Base-by-base conservation (phyloP, 2,113 vertebrate genomes). In the Oenanthe melanoleuca region DNA sequence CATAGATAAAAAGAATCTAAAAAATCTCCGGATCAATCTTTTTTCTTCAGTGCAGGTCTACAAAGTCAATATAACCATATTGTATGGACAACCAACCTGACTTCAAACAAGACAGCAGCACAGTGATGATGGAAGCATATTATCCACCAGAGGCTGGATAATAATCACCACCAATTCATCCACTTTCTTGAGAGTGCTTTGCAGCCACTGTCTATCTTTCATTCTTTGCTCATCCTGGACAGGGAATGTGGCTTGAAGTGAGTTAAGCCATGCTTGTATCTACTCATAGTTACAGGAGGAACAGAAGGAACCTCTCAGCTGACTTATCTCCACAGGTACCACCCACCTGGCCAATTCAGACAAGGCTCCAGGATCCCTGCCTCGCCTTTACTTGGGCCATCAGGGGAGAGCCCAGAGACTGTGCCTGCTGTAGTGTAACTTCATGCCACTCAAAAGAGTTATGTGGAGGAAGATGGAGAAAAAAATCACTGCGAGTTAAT, bases 401-500 rank as follows among this genome's bases (percentile, higher is more conserved):
- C 45, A 65, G 49, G 33, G 40, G 11, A 47, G 17, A 79, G 9
- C 49, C 33, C 74, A 47, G 47, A 47, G 45, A 4, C 33, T 23
- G 26, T 0, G 1, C 24, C 55, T 34, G 67, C 69, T 50, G 38
- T 59, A 33, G 4, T 16, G 0, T 31, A 59, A 59, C 67, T 53
- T 86, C 55, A 6, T 29, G 34, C 47, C 75, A 80, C 38, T 59
- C 44, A 15, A 34, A 80, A 78, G 33, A 65, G 82, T 55, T 0
- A 0, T 15, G 74, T 33, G 38, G 57, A 82, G 34, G 50, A 93
- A 93, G 74, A 66, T 15, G 26, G 50, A 90, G 59, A 5, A 82
- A 88, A 70, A 94, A 71, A 59, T 44, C 47, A 63, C 66, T 1
- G 2, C 66, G 85, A 94, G 94, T 95, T 96, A 96, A 95, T 96